phyloP scores from a whole-genome alignment of 2,888 invertebrate genomes.

The Acanthococcus lagerstroemiae region DNA sequence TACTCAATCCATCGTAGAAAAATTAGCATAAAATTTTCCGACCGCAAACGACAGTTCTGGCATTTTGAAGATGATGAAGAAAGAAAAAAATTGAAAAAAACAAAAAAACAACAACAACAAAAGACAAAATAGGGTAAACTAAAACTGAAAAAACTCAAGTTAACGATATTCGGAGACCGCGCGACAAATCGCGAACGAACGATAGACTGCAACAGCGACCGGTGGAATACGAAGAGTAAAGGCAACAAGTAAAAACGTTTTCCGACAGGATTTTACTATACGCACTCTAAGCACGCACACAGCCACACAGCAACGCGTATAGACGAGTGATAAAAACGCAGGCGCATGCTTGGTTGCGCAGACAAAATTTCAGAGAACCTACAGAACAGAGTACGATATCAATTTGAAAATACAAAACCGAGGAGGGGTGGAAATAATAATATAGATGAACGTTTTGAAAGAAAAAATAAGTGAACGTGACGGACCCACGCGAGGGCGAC shows the following conservation, averaged over 20 bases:
- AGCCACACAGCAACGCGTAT: neutral
- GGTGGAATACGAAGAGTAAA: slow-evolving; percentile 19
- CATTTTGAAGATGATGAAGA: neutral
- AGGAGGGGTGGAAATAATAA: too few relatives aligned
- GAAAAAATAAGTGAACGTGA: too few relatives aligned
- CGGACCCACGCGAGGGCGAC: too few relatives aligned
- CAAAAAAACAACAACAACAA: neutral
- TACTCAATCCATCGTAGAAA: slow-evolving; percentile 10
- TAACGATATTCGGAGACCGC: slow-evolving; percentile 6
- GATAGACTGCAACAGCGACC: slow-evolving; percentile 22
- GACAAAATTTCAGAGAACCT: slow-evolving; percentile 13
- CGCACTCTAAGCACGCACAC: slow-evolving; percentile 10
- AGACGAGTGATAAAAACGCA: slow-evolving; percentile 2
- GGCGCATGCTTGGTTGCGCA: slow-evolving; percentile 25
- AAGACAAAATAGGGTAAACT: neutral
- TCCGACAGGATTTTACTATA: slow-evolving; percentile 15
- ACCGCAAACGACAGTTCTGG: too few relatives aligned
- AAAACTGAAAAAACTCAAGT: neutral
- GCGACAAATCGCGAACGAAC: slow-evolving; percentile 22
- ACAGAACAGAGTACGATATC: too few relatives aligned
- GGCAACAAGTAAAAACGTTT: slow-evolving; percentile 28
- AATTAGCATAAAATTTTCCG: neutral
- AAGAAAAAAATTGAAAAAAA: neutral
- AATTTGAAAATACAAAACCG: too few relatives aligned
- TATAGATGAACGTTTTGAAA: too few relatives aligned